Percentiles rank a stretch among this genome's conserved stretches.
These are phyloP conservation scores for Oryzias celebensis DNA, from an alignment of 2,113 vertebrate genomes.

Conservation along the genomic window DNA sequence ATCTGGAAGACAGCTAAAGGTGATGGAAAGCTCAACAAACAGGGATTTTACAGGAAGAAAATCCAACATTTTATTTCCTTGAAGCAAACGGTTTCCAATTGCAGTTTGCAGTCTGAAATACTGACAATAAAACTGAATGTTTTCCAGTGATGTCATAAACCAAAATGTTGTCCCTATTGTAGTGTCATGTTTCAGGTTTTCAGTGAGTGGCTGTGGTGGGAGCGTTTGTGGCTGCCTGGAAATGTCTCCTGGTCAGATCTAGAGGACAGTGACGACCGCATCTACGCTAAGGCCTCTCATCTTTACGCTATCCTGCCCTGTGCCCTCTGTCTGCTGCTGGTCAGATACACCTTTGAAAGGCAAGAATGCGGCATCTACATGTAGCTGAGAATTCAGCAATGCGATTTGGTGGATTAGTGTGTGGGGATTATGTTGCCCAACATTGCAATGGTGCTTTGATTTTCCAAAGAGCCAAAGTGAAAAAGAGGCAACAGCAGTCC, in stretches of 20 bases:
- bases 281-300: conserved; percentile 83
- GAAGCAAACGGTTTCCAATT: not conserved
- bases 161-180: not conserved
- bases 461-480: conserved; percentile 1
- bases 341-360: conserved; percentile 86
- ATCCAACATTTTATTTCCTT: no score
- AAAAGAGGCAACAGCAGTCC: not conserved
- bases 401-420: conserved; percentile 17
- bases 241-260: conserved; percentile 84
- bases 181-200: conserved; percentile 65
- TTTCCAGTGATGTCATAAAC: no score
- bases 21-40: not conserved
- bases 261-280: conserved; percentile 79
- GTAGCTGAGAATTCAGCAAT: not conserved
- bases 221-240: conserved; percentile 86
- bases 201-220: conserved; percentile 88
- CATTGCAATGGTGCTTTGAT: conserved; percentile 2
- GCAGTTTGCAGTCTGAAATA: not conserved
- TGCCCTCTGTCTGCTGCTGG: conserved; percentile 79
- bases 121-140: not conserved
- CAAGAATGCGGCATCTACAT: conserved; percentile 39
- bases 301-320: conserved; percentile 81
- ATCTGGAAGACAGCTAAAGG: not conserved
- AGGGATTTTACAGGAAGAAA: no score
- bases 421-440: conserved; percentile 31